Conservation (phyloP, 1,140 invertebrate species). For the Oscheius sp. region DNA sequence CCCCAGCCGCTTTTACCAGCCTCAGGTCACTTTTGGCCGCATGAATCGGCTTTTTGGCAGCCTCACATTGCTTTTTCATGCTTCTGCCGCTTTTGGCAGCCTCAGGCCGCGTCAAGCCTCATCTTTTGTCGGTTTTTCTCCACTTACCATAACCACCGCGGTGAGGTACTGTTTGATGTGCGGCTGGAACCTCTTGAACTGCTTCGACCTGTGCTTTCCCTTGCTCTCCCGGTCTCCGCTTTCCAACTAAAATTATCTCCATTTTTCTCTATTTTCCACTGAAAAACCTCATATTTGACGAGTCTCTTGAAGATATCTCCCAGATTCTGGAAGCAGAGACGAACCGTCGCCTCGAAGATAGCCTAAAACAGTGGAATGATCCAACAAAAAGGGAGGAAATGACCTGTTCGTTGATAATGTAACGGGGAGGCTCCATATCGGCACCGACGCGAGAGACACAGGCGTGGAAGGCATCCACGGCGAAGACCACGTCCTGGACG, state of each 20-base stretch:
- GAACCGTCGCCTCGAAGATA: conserved; percentile 55
- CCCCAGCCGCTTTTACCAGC: too few species aligned
- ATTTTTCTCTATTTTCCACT: conserved; percentile 32
- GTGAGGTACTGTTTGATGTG: conserved; percentile 49
- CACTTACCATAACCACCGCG: neutral
- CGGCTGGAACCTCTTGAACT: conserved; percentile 44
- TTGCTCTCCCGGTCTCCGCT: neutral
- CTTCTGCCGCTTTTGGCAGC: too few species aligned
- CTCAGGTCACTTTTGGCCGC: too few species aligned
- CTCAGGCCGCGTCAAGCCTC: too few species aligned
- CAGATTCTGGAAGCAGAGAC: conserved; percentile 47
- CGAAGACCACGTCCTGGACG: conserved; percentile 34
- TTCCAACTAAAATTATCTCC: conserved; percentile 10
- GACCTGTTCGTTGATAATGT: conserved; percentile 50
- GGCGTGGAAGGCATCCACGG: conserved; percentile 50
- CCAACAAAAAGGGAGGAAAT: too few species aligned
- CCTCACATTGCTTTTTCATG: too few species aligned
- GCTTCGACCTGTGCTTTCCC: conserved; percentile 10
- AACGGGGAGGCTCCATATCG: conserved; percentile 43
- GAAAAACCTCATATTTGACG: conserved; percentile 14
- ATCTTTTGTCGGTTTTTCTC: neutral
- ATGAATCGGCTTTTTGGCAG: too few species aligned
- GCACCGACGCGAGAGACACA: conserved; percentile 52
- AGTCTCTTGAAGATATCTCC: conserved; percentile 24
- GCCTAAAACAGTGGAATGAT: conserved; percentile 37